Evolutionary conservation across 2,888 invertebrate genomes (phyloP), one percentile per base, ranked within the genome.

Genomic region (Lasioglossum leucozonium): DNA sequence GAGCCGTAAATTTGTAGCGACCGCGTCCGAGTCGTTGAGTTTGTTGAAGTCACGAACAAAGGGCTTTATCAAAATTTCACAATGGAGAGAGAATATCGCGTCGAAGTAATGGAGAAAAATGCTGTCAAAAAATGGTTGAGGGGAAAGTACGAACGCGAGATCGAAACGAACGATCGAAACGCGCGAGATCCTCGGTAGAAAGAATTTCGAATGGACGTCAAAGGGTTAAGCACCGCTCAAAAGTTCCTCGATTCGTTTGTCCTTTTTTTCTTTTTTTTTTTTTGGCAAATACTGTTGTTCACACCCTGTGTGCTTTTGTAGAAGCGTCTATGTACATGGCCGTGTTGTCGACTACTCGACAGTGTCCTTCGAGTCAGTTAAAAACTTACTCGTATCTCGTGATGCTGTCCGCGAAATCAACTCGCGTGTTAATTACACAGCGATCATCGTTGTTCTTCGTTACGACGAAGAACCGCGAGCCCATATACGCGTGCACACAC

Each of bases 301-400:
- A 80, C 91, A 91, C 88, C 89, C 91, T 91, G 88, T 91, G 88
- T 89, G 88, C 89, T 87, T 89, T 83, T 72, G 75, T 86, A 75
- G 78, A 90, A 90, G 90, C 91, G 34, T 34, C 73, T 84, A 87
- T 81, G 87, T 81, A 83, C 81, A 72, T 84, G 65, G 87, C 82
- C 83, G 77, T n/a, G 71, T 77, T 84, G 74, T 82, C 86, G 76
- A 67, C 72, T 74, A 82, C 84, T 86, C 72, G 73, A 85, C 82
- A 87, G 84, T 73, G 80, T 86, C 78, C 69, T 67, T 72, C 73
- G 80, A 75, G 72, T 79, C 78, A 40, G 72, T 62, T 30, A 8
- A 16, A 30, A 62, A 30, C 62, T 30, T 30, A 62, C 62, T 62
- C 47, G 2, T 30, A 30, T 6, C 62, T 30, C 62, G 58, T 55